A percentile compares a stretch with the other conserved stretches of the same genome.
Evolutionary conservation across 37 sponge, comb jelly and placozoan species (phyloP).

Genomic region (Tethya wilhelma): DNA sequence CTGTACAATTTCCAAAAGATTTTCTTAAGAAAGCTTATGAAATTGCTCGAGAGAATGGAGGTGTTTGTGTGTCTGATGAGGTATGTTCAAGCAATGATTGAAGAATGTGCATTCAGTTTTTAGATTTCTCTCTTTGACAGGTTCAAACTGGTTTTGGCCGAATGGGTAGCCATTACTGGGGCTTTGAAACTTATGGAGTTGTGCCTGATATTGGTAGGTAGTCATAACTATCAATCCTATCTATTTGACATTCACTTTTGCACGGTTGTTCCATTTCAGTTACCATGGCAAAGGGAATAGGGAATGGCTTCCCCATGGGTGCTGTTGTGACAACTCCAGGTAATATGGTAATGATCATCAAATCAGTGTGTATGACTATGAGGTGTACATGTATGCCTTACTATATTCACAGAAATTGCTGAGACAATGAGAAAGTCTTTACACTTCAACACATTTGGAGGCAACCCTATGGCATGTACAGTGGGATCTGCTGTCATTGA

Average conservation of each 20-base stretch:
- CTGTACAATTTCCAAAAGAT: constrained; percentile 80
- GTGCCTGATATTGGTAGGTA: constrained; percentile 86
- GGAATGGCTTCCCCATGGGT: constrained; percentile 94
- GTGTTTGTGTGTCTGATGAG: constrained; percentile 87
- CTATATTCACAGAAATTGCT: constrained; percentile 93
- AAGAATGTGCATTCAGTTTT: background rate
- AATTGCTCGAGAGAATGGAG: constrained; percentile 75
- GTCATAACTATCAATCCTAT: background rate
- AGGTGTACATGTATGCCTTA: too few relatives aligned
- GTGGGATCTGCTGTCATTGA: constrained; percentile 89
- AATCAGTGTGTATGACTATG: too few relatives aligned
- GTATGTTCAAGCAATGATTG: constrained; percentile 24
- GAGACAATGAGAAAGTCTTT: constrained; percentile 64
- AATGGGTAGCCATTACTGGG: constrained; percentile 93
- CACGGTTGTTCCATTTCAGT: constrained; percentile 48
- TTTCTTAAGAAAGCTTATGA: constrained; percentile 77
- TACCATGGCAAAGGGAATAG: constrained; percentile 93
- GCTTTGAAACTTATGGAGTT: constrained; percentile 83
- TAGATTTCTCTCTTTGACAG: constrained; percentile 47
- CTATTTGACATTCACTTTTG: background rate
- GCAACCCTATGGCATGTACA: constrained; percentile 93
- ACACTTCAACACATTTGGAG: constrained; percentile 97
- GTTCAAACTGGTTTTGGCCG: constrained; percentile 97
- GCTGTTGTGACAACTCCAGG: constrained; percentile 93
- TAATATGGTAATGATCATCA: constrained; percentile 12